These are phyloP conservation scores for Lagopus muta DNA, from an alignment of 2,113 vertebrate species.

Conservation along the genomic window DNA sequence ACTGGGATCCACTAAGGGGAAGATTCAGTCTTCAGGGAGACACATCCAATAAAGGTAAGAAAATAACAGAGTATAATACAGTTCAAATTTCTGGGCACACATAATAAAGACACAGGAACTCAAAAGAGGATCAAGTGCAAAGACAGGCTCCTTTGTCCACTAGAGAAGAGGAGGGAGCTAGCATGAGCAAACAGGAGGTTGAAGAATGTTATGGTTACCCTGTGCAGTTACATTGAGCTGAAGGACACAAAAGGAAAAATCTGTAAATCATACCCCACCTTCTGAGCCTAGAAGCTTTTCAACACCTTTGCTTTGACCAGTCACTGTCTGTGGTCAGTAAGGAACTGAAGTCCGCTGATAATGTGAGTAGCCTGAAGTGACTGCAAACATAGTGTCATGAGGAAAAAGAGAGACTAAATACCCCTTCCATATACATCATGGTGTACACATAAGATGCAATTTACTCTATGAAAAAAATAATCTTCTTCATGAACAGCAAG, in stretches of 20 bases:
- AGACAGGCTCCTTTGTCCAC: background rate
- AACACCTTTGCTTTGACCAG: background rate
- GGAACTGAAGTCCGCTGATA: background rate
- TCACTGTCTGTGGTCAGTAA: background rate
- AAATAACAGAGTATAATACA: background rate
- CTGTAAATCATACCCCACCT: background rate
- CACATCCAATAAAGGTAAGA: too few species aligned
- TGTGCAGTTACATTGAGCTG: background rate
- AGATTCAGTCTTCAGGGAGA: background rate
- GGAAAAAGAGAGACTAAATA: background rate
- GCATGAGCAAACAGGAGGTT: background rate
- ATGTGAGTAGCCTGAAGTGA: background rate
- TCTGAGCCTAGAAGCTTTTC: background rate
- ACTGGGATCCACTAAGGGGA: background rate
- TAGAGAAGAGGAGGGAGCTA: background rate
- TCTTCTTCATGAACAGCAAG: background rate
- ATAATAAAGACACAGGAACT: background rate
- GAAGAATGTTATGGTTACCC: background rate
- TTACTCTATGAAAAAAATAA: background rate
- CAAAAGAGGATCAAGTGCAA: background rate
- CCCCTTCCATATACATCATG: background rate
- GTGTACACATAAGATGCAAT: background rate
- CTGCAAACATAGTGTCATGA: rapidly evolving
- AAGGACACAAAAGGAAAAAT: background rate
- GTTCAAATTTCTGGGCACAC: background rate